Evolutionary conservation across 2,888 invertebrate species (phyloP).

Genomic region (Antheraea yamamai): DNA sequence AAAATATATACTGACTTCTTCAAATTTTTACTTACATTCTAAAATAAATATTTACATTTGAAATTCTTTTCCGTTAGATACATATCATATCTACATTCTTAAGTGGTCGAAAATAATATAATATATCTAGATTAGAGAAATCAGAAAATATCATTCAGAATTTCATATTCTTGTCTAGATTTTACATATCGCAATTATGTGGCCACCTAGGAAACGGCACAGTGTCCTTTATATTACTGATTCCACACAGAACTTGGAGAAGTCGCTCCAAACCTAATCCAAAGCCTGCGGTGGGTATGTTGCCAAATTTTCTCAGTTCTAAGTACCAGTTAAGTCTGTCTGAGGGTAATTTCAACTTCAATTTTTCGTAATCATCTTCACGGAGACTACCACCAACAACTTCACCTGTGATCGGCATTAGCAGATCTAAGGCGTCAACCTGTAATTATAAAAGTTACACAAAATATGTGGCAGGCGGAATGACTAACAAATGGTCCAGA

Average conservation of each 20-base stretch:
- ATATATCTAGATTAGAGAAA: not conserved
- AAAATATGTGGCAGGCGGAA: not conserved
- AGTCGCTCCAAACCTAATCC: slow-evolving; percentile 98
- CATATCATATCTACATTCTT: too few species aligned
- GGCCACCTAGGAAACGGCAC: slow-evolving; percentile 98
- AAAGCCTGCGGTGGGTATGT: slow-evolving; percentile 95
- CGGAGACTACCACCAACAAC: slow-evolving; percentile 97
- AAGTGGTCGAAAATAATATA: not conserved
- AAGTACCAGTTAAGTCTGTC: slow-evolving; percentile 91
- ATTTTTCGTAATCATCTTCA: slow-evolving; percentile 87
- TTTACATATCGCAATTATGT: slow-evolving; percentile 89
- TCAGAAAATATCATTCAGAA: not conserved
- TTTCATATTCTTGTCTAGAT: not conserved
- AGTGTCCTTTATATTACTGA: slow-evolving; percentile 95
- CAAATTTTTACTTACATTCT: too few species aligned
- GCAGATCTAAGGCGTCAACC: slow-evolving; percentile 92
- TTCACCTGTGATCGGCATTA: slow-evolving; percentile 95
- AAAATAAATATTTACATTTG: too few species aligned
- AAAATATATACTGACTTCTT: too few species aligned
- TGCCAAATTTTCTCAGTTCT: slow-evolving; percentile 93
- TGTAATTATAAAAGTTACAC: slow-evolving; percentile 41
- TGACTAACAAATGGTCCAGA: not conserved
- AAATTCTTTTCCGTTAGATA: too few species aligned
- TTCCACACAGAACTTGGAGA: slow-evolving; percentile 90
- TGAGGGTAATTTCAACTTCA: slow-evolving; percentile 84